Evolutionary conservation across 64 coral and sea anemone genomes (phyloP).

Genomic region (Orbicella faveolata): DNA sequence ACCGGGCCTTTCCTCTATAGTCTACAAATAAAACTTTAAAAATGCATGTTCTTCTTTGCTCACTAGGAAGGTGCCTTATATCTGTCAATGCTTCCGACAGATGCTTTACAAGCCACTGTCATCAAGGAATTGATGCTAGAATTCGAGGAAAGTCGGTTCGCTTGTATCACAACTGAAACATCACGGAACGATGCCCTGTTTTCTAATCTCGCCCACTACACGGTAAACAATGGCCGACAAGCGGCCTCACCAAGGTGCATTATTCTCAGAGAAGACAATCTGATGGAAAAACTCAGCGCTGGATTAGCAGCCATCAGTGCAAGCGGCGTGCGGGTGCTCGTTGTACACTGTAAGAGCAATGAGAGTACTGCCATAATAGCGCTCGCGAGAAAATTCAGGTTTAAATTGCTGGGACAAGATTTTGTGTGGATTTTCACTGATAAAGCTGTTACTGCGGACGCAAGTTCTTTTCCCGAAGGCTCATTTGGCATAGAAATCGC

Average conservation of each 20-base stretch:
- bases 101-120: conserved; percentile 48
- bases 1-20: too few species aligned
- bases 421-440: conserved; percentile 80
- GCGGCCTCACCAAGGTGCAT: conserved; percentile 45
- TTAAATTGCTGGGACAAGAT: conserved; percentile 33
- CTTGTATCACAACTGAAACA: conserved; percentile 68
- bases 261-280: background rate
- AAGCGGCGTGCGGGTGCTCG: conserved; percentile 42
- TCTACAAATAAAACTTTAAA: background rate
- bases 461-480: conserved; percentile 38
- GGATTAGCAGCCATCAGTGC: conserved; percentile 63
- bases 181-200: conserved; percentile 62
- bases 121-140: conserved; percentile 69
- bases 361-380: conserved; percentile 44
- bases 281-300: conserved; percentile 42
- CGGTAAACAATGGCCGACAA: conserved; percentile 3
- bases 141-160: conserved; percentile 73
- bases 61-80: conserved; percentile 5
- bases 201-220: conserved; percentile 48
- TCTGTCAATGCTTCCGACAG: conserved; percentile 59
- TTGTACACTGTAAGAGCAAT: conserved; percentile 53
- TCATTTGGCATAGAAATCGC: conserved; percentile 64
- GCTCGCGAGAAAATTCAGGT: conserved; percentile 40
- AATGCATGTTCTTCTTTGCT: background rate
- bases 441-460: conserved; percentile 46